Evolutionary conservation across 2,797 vertebrate species (phyloP).

Genomic region (Galagoides demidoff): DNA sequence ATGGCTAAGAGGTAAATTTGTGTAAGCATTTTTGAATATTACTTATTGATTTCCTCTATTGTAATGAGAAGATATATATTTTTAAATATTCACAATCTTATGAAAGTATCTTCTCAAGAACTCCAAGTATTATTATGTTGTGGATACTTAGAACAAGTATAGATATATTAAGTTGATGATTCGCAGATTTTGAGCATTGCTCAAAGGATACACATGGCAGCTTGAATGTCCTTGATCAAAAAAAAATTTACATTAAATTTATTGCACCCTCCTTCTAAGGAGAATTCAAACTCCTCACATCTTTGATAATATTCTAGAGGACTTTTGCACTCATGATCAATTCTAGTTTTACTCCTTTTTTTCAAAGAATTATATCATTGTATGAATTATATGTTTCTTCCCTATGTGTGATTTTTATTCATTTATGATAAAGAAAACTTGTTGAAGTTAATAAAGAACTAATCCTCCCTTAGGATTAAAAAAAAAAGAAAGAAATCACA

Average conservation of each 20-base stretch:
- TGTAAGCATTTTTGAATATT: not conserved
- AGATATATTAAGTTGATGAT: not conserved
- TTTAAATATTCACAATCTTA: not conserved
- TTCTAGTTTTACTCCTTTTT: not conserved
- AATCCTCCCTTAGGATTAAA: not conserved
- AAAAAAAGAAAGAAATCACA: not conserved
- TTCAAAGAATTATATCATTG: not conserved
- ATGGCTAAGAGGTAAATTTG: not conserved
- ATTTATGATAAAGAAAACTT: not conserved
- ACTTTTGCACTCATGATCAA: not conserved
- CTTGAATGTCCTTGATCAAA: not conserved
- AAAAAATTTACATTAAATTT: not conserved
- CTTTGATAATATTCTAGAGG: not conserved
- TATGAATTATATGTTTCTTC: not conserved
- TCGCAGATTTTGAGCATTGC: not conserved
- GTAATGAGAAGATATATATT: not conserved
- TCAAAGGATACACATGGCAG: not conserved
- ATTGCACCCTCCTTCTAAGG: not conserved
- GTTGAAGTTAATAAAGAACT: not conserved
- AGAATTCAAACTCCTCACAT: not conserved
- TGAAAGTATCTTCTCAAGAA: not conserved
- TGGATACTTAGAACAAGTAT: not conserved
- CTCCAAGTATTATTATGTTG: not conserved
- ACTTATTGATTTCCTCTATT: not conserved
- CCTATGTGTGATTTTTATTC: not conserved